Evolutionary conservation across 2,888 invertebrate species (phyloP), one percentile per base, ranked within the genome.

Genomic region (Synanthedon vespiformis): DNA sequence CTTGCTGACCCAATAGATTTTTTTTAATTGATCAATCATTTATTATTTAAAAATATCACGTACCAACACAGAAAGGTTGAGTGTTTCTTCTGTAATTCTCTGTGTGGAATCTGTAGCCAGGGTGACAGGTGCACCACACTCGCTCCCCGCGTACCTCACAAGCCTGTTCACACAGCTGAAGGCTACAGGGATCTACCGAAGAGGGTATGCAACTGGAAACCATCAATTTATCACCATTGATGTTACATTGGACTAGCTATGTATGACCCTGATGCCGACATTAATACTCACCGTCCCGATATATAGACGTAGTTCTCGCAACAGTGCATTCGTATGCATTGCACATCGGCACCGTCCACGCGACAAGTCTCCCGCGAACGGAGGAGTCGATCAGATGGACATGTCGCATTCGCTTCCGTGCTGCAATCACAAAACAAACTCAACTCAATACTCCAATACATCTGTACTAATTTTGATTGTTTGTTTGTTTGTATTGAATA

Each of bases 81-180:
- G 85, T 81, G 57, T 89, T 89, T 60, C 76, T 74, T 55, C 72
- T 79, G 65, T 90, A 91, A 68, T 90, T 89, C 55, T 90, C 89
- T 1, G 83, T 76, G 61, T 84, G 86, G 74, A 91, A 92, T 59
- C 77, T 84, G 73, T 90, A 92, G 1, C 92, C 92, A 27, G 82
- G 80, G 65, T 88, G 89, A 64, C 92, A 92, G 27, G 90, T 89
- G 71, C 92, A 92, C 76, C 92, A 90, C 40, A 92, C 80, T 48
- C 88, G 74, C 56, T 90, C 89, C 13, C 89, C 82, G 52, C 88
- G 89, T n/a, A 91, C 88, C 34, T 89, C 88, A 64, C 92, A 92
- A 50, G 87, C 88, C 65, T 92, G 92, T 70, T 92, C 92, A 68
- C 92, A 92, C 12, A 92, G 75, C 57, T 85, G 80, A 66, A 92